Evolutionary conservation across 1,140 invertebrate genomes (phyloP), one percentile per base, ranked within the genome.

Genomic region (Mycetomoellerius zeteki): DNA sequence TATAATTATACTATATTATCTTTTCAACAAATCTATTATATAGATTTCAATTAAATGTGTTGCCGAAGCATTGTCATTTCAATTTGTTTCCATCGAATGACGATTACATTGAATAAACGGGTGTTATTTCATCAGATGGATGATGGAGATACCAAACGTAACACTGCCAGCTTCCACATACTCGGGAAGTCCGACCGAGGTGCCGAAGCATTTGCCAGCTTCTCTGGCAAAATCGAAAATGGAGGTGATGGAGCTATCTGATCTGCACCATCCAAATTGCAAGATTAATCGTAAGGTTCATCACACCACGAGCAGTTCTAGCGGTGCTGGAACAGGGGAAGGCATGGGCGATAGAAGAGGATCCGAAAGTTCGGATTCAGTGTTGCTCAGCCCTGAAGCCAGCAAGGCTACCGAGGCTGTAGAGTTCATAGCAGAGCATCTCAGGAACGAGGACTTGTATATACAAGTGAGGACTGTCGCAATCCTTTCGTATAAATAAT

Each of bases 351-450:
- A 96, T 80, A 96, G 98, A 82, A 96, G 98, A 85, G 98, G 98
- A 93, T 98, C 98, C 58, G 98, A 99, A 93, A 98, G 98, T 92
- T 98, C 98, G 0, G 98, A 99, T 93, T 98, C 98, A 1, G 96
- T 99, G 33, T 96, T 98, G 37, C 96, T 99, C 16, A 98, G 98
- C 37, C 98, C 98, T 0, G 99, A 99, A 95, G 98, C 99, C 0
- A 98, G 97, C 88, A 98, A 99, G 95, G 99, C 99, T 21, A 99
- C 99, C 10, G 99, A 99, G 95, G 99, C 99, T 3, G 99, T 99
- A 0, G 98, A 99, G 94, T 99, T 99, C 94, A 99, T 99, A 87
- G 99, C 99, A 30, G 99, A 99, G 95, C 99, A 99, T 96, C 96
- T 99, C 84, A 97, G 99, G 90, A 99, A 99, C 94, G 99, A 99